Evolutionary conservation across 2,797 vertebrate genomes (phyloP).

Genomic region (Hoplostethus mediterraneus): DNA sequence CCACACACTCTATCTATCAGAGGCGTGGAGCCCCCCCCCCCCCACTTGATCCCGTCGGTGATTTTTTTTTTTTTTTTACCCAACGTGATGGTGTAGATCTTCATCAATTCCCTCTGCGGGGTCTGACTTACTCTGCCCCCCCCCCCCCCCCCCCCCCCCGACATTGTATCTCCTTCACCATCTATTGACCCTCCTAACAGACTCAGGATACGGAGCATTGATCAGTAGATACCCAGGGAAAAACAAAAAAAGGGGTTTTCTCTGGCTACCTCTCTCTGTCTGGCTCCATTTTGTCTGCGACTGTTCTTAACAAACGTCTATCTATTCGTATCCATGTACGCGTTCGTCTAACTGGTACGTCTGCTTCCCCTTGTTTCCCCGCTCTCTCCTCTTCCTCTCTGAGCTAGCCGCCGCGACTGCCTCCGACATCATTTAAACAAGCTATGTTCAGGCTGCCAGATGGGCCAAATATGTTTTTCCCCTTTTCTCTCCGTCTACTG

Average conservation of each 20-base stretch:
- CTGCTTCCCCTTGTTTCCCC: no score
- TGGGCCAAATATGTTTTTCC: not conserved
- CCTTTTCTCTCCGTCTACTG: not conserved
- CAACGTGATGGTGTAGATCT: conserved; percentile 4
- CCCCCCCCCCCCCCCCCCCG: not conserved
- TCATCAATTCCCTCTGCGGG: not conserved
- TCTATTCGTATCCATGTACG: no score
- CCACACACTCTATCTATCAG: not conserved
- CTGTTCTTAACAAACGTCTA: no score
- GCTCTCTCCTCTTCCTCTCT: no score
- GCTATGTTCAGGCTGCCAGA: not conserved
- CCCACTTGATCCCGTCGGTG: conserved; percentile 29
- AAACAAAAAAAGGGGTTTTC: no score
- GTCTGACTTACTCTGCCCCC: not conserved
- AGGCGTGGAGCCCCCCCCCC: not conserved
- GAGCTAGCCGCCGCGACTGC: not conserved
- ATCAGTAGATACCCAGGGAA: conserved; percentile 11
- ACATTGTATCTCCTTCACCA: conserved; percentile 3
- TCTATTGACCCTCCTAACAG: conserved; percentile 3
- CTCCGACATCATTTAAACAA: not conserved
- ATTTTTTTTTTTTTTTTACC: not conserved
- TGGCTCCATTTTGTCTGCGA: not conserved
- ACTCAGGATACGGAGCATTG: conserved; percentile 6
- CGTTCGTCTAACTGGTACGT: no score
- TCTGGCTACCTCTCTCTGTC: not conserved